phyloP scores from a whole-genome alignment of 2,888 invertebrate genomes.

The Heliconius charithonia region DNA sequence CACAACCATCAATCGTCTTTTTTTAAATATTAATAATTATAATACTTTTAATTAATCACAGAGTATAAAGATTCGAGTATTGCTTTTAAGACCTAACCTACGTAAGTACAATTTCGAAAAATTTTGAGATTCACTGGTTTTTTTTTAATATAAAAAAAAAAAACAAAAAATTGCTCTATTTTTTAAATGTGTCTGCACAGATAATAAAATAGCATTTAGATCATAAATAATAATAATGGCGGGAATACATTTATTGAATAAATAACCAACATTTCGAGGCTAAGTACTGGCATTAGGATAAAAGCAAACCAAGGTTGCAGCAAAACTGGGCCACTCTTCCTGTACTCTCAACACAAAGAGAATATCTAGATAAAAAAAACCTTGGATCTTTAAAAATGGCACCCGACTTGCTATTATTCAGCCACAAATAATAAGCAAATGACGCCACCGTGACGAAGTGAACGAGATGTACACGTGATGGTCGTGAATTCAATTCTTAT shows the following conservation, averaged over 20 bases:
- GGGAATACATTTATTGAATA: constrained; percentile 22
- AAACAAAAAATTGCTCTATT: not conserved
- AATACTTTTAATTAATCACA: constrained; percentile 75
- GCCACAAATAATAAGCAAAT: constrained; percentile 18
- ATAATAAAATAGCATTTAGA: not conserved
- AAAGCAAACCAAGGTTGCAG: constrained; percentile 38
- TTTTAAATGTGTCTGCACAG: not conserved
- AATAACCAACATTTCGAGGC: constrained; percentile 35
- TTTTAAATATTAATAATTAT: constrained; percentile 55
- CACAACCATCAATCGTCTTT: constrained; percentile 81
- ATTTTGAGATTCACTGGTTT: constrained; percentile 19
- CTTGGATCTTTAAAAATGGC: constrained; percentile 41
- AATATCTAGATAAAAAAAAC: constrained; percentile 35
- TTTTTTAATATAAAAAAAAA: not conserved
- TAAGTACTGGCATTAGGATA: constrained; percentile 42
- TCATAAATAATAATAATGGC: constrained; percentile 3
- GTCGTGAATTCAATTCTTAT: not conserved
- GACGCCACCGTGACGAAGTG: not conserved
- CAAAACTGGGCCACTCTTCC: constrained; percentile 41
- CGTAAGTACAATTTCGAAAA: constrained; percentile 38
- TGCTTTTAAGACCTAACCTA: constrained; percentile 66
- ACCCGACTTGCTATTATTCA: constrained; percentile 33
- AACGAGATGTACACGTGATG: not conserved
- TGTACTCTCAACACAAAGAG: constrained; percentile 36
- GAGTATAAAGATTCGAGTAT: constrained; percentile 65